phyloP scores from a whole-genome alignment of 1,140 invertebrate species.

The Pinna nobilis region DNA sequence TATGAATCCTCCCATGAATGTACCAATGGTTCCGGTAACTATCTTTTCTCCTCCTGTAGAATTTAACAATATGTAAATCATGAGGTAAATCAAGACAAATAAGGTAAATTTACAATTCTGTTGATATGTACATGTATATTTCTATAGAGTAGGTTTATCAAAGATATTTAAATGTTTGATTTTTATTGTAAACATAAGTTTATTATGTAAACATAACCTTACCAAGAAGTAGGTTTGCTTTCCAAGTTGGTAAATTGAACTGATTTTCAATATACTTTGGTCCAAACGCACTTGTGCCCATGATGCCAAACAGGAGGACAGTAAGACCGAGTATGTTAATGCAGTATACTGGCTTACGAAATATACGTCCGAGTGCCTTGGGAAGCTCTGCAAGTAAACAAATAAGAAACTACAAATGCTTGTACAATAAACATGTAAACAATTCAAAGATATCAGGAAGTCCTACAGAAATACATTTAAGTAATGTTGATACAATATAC shows the following conservation, averaged over 20 bases:
- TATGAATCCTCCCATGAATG: slow-evolving; percentile 39
- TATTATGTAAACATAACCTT: no score
- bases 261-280: slow-evolving; percentile 59
- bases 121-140: background rate
- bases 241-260: slow-evolving; percentile 55
- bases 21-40: slow-evolving; percentile 33
- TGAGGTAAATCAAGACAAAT: background rate
- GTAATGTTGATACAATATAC: no score
- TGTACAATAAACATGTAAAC: background rate
- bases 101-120: background rate
- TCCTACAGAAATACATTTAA: no score
- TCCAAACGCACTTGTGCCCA: slow-evolving; percentile 45
- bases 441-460: background rate
- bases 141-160: no score
- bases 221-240: slow-evolving; percentile 56
- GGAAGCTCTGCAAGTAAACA: slow-evolving; percentile 90
- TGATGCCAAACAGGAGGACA: slow-evolving; percentile 36
- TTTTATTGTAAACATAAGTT: no score
- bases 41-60: slow-evolving; percentile 39
- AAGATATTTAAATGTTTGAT: no score
- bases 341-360: slow-evolving; percentile 43
- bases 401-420: slow-evolving; percentile 75
- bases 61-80: background rate
- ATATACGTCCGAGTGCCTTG: slow-evolving; percentile 48
- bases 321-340: slow-evolving; percentile 12